Evolutionary conservation across 1,140 invertebrate genomes (phyloP).

Genomic region (silkworm (Bombyx mori)): ASM3026992v2 NC_085128.1:8240001-8240500

Average conservation of each 20-base stretch:
- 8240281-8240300: slow-evolving; percentile 34
- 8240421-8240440: slow-evolving; percentile 5
- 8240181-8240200: too few species aligned
- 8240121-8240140: too few species aligned
- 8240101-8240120: too few species aligned
- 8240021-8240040: slow-evolving; percentile 74
- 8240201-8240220: too few species aligned
- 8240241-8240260: slow-evolving; percentile 91
- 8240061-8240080: slow-evolving; percentile 8
- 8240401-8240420: slow-evolving; percentile 76
- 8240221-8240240: slow-evolving; percentile 67
- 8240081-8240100: slow-evolving; percentile 1
- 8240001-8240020: slow-evolving; percentile 51
- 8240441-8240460: neutral
- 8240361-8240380: slow-evolving; percentile 95
- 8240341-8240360: slow-evolving; percentile 84
- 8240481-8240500: too few species aligned
- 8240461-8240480: neutral
- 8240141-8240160: too few species aligned
- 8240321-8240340: slow-evolving; percentile 74
- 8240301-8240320: slow-evolving; percentile 38
- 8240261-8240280: slow-evolving; percentile 77
- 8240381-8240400: slow-evolving; percentile 94
- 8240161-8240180: too few species aligned
- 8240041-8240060: slow-evolving; percentile 52